Evolutionary conservation across 2,888 invertebrate genomes (phyloP).

Genomic region (Pegoplata infirma): DNA sequence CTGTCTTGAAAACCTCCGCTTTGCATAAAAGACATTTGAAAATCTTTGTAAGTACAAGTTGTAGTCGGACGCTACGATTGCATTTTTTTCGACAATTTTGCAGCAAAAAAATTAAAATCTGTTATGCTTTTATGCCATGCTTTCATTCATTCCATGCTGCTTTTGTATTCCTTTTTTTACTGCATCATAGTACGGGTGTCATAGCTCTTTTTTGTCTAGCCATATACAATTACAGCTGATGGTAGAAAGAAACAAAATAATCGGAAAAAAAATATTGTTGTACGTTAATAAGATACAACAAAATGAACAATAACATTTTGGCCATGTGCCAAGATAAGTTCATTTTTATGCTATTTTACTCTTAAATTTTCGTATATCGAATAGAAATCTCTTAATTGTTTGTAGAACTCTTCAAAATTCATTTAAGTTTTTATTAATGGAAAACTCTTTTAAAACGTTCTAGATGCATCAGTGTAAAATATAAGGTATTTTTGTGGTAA

Average conservation of each 20-base stretch:
- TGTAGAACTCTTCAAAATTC: background rate
- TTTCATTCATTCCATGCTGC: no score
- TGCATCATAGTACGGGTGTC: conserved; percentile 45
- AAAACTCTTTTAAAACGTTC: no score
- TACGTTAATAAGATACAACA: conserved; percentile 45
- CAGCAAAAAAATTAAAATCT: conserved; percentile 25
- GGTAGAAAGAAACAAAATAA: conserved; percentile 32
- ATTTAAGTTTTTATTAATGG: no score
- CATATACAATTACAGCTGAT: conserved; percentile 58
- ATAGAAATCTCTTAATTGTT: background rate
- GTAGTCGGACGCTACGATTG: background rate
- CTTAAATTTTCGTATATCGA: conserved; percentile 1
- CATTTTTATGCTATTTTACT: conserved; percentile 48
- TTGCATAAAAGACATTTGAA: no score
- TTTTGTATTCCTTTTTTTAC: conserved; percentile 23
- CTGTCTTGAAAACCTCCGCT: no score
- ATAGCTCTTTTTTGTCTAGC: conserved; percentile 56
- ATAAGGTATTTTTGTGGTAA: no score
- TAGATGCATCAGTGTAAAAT: no score
- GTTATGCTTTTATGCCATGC: conserved; percentile 32
- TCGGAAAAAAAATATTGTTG: conserved; percentile 10
- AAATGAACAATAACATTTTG: conserved; percentile 65
- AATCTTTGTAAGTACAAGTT: no score
- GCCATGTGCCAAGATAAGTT: conserved; percentile 74
- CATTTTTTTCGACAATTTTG: conserved; percentile 3